phyloP scores from a whole-genome alignment of 2,888 invertebrate genomes.

The Barypeithes pellucidus region DNA sequence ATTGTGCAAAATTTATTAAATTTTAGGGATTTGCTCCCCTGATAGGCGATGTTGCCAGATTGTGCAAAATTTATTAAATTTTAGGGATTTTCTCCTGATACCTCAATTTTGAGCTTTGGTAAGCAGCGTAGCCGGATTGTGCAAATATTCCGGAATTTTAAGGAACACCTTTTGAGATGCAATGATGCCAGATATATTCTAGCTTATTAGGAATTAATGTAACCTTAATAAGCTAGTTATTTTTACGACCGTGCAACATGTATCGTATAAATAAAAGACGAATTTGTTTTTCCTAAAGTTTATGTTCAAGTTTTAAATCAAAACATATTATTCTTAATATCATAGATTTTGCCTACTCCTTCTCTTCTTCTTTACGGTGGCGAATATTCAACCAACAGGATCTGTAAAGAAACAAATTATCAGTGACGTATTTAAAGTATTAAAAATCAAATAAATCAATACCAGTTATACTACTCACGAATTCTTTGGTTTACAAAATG shows the following conservation, averaged over 20 bases:
- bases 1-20: neutral
- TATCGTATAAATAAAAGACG: too few relatives aligned
- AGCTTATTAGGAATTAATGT: neutral
- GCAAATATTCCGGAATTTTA: too few relatives aligned
- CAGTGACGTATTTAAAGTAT: too few relatives aligned
- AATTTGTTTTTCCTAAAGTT: neutral
- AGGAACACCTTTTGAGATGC: too few relatives aligned
- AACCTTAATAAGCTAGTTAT: too few relatives aligned
- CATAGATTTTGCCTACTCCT: neutral
- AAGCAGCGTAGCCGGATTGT: slow-evolving; percentile 1
- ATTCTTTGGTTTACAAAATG: too few relatives aligned
- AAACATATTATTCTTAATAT: neutral
- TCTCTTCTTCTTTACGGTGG: neutral
- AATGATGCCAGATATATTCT: too few relatives aligned
- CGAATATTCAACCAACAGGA: neutral
- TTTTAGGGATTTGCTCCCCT: neutral
- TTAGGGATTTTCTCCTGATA: too few relatives aligned
- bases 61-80: neutral
- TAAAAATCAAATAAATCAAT: too few relatives aligned
- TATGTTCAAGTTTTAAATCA: slow-evolving; percentile 1
- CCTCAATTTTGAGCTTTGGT: neutral
- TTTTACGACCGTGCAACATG: too few relatives aligned
- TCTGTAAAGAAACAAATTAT: neutral
- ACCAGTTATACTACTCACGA: too few relatives aligned
- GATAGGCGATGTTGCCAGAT: slow-evolving; percentile 9